Evolutionary conservation across 2,888 invertebrate species (phyloP).

Genomic region (Bugulina stolonifera): DNA sequence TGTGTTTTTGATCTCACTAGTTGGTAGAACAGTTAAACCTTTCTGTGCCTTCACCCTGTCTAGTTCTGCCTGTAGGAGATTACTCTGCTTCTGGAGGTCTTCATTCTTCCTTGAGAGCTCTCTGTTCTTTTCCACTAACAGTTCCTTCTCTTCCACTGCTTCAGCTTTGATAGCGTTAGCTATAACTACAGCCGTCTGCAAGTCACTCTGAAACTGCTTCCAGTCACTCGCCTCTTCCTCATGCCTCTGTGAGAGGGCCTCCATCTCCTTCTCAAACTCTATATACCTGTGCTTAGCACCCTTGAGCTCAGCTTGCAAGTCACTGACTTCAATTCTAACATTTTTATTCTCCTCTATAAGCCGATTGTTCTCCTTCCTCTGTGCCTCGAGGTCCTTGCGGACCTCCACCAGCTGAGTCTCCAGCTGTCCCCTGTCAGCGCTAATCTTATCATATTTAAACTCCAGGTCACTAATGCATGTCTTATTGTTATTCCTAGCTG

Average conservation of each 20-base stretch:
- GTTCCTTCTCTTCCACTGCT: constrained; percentile 70
- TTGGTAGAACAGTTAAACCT: constrained; percentile 11
- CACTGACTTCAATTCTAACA: constrained; percentile 60
- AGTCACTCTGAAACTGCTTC: constrained; percentile 88
- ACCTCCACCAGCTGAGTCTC: constrained; percentile 67
- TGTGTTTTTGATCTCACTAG: constrained; percentile 19
- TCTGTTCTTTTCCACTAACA: constrained; percentile 1
- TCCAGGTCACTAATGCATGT: constrained; percentile 25
- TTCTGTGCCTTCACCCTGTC: constrained; percentile 24
- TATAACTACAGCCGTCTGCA: constrained; percentile 84
- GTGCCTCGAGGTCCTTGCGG: constrained; percentile 65
- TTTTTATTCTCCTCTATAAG: constrained; percentile 73
- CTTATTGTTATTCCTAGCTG: constrained; percentile 21
- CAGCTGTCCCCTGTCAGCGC: constrained; percentile 65
- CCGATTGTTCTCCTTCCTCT: constrained; percentile 67
- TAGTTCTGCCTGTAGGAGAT: neutral
- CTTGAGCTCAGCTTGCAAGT: constrained; percentile 56
- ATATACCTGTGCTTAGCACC: constrained; percentile 56
- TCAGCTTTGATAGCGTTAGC: constrained; percentile 96
- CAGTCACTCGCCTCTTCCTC: constrained; percentile 70
- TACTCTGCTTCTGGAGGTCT: constrained; percentile 13
- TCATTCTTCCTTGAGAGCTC: constrained; percentile 14
- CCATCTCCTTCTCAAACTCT: constrained; percentile 37
- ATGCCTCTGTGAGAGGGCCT: constrained; percentile 65
- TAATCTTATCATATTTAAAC: constrained; percentile 22